Base-by-base conservation (phyloP, 2,888 invertebrate genomes). In the Eutolmus rufibarbis region DNA sequence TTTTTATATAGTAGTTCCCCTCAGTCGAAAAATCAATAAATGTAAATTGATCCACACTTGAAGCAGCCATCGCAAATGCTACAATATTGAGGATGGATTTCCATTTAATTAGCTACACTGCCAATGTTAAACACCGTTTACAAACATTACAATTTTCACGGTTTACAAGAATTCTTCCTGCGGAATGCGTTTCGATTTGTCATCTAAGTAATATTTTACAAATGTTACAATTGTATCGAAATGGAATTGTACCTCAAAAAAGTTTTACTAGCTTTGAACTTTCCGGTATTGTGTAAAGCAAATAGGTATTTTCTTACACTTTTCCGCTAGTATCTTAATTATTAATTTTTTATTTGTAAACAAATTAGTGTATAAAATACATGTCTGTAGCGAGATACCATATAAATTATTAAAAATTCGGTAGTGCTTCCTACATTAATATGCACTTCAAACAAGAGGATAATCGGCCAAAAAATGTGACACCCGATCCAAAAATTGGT, bases 401-500 rank as follows among this genome's bases (percentile, higher is more conserved):
- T 8, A 23, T 16, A 74, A 19, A 74, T 23, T 74, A 74, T 74
- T 74, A 23, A 31, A 14, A 46, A 46, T 14, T 46, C 40, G 43
- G 43, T 46, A 46, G 43, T 46, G 43, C 43, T 46, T 46, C 43
- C 43, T 46, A 46, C 43, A 46, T 46, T 74, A 87, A 82, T 31
- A 89, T 89, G 89, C 89, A 89, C 88, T 89, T 89, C 84, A 88
- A 88, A 78, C 85, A 89, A 76, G 89, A 89, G 84, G 89, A 89
- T 85, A 89, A 89, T 88, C 89, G 88, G 82, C 88, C 89, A 46
- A 89, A 89, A 86, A 89, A 89, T 88, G 88, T 88, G 74, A 89
- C 88, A 84, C 88, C 89, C 76, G 89, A 89, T 86, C 88, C 89
- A 56, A 89, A 89, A 89, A 87, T 89, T 51, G 89, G 89, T 84